These are phyloP conservation scores for Xenops minutus DNA, from an alignment of 2,797 vertebrate species.

Conservation along the genomic window DNA sequence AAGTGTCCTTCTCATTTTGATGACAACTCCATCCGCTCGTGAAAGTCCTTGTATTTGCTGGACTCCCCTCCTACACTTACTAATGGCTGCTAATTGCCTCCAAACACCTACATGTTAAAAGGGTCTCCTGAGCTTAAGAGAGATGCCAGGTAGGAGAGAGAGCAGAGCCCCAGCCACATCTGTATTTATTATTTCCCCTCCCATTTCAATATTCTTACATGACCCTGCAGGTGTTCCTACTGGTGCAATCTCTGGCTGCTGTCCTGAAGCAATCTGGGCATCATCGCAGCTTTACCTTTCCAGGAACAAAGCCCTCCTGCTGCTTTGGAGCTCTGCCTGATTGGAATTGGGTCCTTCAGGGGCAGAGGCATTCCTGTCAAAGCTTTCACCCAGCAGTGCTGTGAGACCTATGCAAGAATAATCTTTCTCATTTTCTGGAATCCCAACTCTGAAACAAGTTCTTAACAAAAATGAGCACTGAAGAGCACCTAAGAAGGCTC, in stretches of 20 bases:
- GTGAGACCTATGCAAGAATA: background rate
- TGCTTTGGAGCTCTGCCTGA: conserved; percentile 16
- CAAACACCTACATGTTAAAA: background rate
- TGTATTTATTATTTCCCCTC: background rate
- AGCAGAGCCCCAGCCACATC: background rate
- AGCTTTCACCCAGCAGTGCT: background rate
- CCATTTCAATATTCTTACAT: background rate
- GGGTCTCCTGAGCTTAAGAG: background rate
- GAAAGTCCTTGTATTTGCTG: no score
- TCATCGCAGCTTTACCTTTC: background rate
- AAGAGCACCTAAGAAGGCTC: background rate
- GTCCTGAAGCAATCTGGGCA: background rate
- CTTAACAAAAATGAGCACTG: background rate
- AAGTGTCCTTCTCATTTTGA: no score
- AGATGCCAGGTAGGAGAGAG: background rate
- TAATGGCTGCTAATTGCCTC: background rate
- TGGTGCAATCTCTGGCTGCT: background rate
- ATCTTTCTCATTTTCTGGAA: conserved; percentile 19
- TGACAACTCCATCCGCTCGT: no score
- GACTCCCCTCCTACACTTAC: no score
- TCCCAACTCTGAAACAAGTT: background rate
- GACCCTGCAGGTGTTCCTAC: background rate
- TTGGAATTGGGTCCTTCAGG: background rate
- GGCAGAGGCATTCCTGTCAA: background rate
- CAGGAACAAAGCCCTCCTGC: background rate